These are phyloP conservation scores for Lathronympha strigana DNA, from an alignment of 2,888 invertebrate genomes.

Conservation along the genomic window DNA sequence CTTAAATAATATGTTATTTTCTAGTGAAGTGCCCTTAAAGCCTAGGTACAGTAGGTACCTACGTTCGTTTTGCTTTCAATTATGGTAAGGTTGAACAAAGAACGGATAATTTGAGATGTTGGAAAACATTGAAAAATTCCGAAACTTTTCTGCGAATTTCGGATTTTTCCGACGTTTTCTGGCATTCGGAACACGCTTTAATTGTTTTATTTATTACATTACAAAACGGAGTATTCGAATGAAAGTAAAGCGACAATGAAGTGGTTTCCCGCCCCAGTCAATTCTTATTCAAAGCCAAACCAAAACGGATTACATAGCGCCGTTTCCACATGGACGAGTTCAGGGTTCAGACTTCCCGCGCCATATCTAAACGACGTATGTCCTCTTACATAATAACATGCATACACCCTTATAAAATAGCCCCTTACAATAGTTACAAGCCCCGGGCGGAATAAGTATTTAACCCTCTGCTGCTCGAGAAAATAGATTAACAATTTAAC, in stretches of 20 bases:
- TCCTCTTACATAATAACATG: no score
- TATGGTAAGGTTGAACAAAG: no score
- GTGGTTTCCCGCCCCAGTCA: conserved; percentile 23
- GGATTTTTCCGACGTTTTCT: neutral
- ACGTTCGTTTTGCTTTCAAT: no score
- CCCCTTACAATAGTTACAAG: conserved; percentile 59
- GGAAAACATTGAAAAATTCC: no score
- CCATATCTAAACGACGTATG: conserved; percentile 1
- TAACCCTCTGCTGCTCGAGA: conserved; percentile 57
- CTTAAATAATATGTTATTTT: no score
- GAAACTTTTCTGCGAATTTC: neutral
- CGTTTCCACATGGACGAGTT: conserved; percentile 27
- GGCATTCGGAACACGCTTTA: neutral
- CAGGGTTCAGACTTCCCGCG: conserved; percentile 18
- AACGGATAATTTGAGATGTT: no score
- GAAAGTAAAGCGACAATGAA: conserved; percentile 2
- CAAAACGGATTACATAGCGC: conserved; percentile 35
- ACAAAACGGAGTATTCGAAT: neutral
- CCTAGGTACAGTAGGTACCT: no score
- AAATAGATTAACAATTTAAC: conserved; percentile 58
- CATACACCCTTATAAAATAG: conserved; percentile 33
- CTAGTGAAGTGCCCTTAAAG: no score
- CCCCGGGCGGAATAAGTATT: conserved; percentile 51
- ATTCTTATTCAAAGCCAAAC: conserved; percentile 41
- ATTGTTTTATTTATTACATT: neutral